A percentile compares a stretch with the other conserved stretches of the same genome.
phyloP scores from a whole-genome alignment of 2,113 vertebrate species.

The Mus spicilegus region DNA sequence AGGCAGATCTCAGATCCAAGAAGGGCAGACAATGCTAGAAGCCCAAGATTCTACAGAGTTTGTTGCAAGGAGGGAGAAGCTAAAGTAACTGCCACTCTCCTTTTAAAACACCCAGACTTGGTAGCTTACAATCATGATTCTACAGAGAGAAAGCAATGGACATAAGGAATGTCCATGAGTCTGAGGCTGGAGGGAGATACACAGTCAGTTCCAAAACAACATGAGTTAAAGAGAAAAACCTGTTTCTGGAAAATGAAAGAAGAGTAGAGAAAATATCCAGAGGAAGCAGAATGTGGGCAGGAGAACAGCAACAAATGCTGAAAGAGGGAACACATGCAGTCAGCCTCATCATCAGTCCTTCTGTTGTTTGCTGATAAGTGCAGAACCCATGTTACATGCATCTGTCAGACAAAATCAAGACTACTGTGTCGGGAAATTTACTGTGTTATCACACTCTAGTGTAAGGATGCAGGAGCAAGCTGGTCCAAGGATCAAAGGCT shows the following conservation, averaged over 20 bases:
- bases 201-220: not conserved
- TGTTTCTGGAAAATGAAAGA: not conserved
- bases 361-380: too few species aligned
- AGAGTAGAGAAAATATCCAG: not conserved
- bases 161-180: not conserved
- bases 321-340: not conserved
- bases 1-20: too few species aligned
- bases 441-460: not conserved
- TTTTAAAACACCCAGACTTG: too few species aligned
- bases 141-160: rapidly evolving
- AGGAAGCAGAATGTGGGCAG: not conserved
- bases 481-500: not conserved
- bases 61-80: not conserved
- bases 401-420: not conserved
- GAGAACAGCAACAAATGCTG: not conserved
- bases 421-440: not conserved
- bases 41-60: not conserved
- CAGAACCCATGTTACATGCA: not conserved
- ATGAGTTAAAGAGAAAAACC: not conserved
- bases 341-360: too few species aligned
- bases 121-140: not conserved
- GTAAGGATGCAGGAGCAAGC: not conserved
- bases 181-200: not conserved
- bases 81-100: not conserved
- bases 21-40: not conserved